phyloP scores from a whole-genome alignment of 2,113 vertebrate genomes.

The Scophthalmus maximus region DNA sequence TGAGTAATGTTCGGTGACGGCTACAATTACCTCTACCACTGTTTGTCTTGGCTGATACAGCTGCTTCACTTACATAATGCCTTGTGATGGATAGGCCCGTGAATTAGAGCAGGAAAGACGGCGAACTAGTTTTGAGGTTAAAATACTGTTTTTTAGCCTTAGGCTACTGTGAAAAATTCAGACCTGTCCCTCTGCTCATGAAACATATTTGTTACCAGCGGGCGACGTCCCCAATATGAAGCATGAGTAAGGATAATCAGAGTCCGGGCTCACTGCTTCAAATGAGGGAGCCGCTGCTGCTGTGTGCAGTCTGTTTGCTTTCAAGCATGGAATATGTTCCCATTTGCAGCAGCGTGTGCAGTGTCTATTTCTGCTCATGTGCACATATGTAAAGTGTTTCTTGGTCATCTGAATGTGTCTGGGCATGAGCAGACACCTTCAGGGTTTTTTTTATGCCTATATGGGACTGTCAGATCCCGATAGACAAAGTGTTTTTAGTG shows the following conservation, averaged over 20 bases:
- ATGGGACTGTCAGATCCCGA: background rate
- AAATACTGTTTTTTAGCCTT: background rate
- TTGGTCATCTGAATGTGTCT: background rate
- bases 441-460: conserved; percentile 5
- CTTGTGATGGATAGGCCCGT: conserved; percentile 9
- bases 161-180: background rate
- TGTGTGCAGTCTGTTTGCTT: conserved; percentile 11
- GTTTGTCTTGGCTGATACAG: conserved; percentile 16
- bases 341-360: conserved; percentile 15
- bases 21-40: background rate
- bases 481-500: conserved; percentile 4
- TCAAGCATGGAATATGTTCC: conserved; percentile 23
- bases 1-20: conserved; percentile 21
- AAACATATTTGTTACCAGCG: background rate
- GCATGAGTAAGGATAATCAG: conserved; percentile 3
- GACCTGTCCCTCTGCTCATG: background rate
- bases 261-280: background rate
- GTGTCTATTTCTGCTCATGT: background rate
- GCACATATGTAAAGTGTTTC: background rate
- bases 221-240: conserved; percentile 3
- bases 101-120: background rate
- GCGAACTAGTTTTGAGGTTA: background rate
- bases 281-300: conserved; percentile 3
- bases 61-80: conserved; percentile 11
- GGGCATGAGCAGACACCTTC: conserved; percentile 5